Evolutionary conservation across 2,113 vertebrate species (phyloP), one percentile per base, ranked within the genome.

Genomic region (Saccopteryx bilineata): DNA sequence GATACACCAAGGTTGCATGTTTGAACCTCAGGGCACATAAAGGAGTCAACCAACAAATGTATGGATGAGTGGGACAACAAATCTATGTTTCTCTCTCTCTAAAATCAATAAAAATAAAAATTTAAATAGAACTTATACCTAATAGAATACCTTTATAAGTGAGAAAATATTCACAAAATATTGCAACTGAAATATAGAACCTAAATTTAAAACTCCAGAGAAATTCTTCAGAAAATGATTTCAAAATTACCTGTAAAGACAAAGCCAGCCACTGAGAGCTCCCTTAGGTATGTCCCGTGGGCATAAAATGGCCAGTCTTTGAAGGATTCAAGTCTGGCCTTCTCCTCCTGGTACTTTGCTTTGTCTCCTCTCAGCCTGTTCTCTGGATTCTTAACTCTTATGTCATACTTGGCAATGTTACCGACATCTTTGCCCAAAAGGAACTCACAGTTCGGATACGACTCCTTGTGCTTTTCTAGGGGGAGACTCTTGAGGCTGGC

Each of bases 351-450:
- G 81, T 63, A 79, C 31, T 54, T 68, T 0, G 52, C 52, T 87
- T 23, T 39, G 69, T 7, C 12, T 0, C 52, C 65, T 58, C 65
- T 31, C 46, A 52, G 60, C 33, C 0, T 24, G 18, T 24, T 26
- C 33, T 54, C 60, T 3, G 63, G 88, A 19, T 71, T 69, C 93
- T 83, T 92, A 0, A 96, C 93, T 52, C 80, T 89, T 10, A 97
- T 1, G 0, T 97, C 97, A 1, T 94, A 97, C 69, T 95, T 96
- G 80, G 68, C 74, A 46, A 96, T 65, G 52, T 96, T 96, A 6
- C 97, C 97, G 5, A 95, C 95, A 11, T 93, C 94, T 68, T 50
- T 92, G 75, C 91, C 96, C 84, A n/a, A n/a, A 33, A 97, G 91
- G 58, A 96, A 96, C 19, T 24, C 84, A 14, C 96, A 96, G 0